phyloP scores from a whole-genome alignment of 1,140 invertebrate species.

The Drosophila sp. region DNA sequence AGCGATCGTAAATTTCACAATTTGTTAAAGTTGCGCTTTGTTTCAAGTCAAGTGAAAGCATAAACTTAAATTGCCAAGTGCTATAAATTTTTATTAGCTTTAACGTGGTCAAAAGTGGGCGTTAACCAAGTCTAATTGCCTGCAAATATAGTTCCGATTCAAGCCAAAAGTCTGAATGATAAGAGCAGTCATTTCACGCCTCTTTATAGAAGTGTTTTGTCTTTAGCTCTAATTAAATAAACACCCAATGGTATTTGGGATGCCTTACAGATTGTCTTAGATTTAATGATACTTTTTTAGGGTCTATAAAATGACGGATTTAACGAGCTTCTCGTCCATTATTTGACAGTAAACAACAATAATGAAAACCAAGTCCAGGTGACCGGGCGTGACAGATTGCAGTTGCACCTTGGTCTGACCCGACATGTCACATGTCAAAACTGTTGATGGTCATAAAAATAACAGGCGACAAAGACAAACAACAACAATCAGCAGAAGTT shows the following conservation, averaged over 20 bases:
- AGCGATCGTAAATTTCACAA: conserved; percentile 62
- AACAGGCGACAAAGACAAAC: conserved; percentile 40
- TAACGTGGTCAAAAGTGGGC: conserved; percentile 42
- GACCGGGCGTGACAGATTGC: conserved; percentile 68
- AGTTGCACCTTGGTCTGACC: conserved; percentile 40
- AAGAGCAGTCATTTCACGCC: conserved; percentile 25
- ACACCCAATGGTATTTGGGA: conserved; percentile 27
- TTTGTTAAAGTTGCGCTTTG: conserved; percentile 59
- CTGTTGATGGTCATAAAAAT: conserved; percentile 67
- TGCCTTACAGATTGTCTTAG: conserved; percentile 33
- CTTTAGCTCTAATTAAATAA: conserved; percentile 66
- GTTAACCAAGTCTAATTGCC: conserved; percentile 34
- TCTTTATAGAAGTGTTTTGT: conserved; percentile 2
- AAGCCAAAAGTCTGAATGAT: conserved; percentile 7
- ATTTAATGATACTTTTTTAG: conserved; percentile 61
- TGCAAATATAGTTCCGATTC: conserved; percentile 3
- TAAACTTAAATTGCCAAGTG: conserved; percentile 47
- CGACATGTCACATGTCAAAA: conserved; percentile 70
- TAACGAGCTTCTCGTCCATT: conserved; percentile 61
- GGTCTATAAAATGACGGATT: conserved; percentile 55
- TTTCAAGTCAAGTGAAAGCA: conserved; percentile 28
- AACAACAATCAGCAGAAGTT: conserved; percentile 16
- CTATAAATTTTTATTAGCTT: conserved; percentile 68
- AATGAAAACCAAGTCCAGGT: conserved; percentile 44
- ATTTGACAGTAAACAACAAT: conserved; percentile 71